Evolutionary conservation across 1,140 invertebrate species (phyloP).

Genomic region (Bilobella aurantiaca): DNA sequence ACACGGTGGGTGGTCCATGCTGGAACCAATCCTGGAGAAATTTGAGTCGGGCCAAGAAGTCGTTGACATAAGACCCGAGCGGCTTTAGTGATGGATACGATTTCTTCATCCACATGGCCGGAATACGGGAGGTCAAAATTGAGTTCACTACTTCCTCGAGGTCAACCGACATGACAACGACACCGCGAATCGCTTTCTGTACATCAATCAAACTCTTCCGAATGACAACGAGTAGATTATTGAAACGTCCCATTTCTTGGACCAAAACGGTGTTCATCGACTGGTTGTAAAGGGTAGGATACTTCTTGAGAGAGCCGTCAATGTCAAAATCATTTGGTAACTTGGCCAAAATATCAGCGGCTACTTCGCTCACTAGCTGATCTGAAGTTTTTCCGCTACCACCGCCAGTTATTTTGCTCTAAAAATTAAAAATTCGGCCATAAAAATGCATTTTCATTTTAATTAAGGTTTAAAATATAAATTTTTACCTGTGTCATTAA

Average conservation of each 20-base stretch:
- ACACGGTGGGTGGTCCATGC: slow-evolving; percentile 64
- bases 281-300: slow-evolving; percentile 69
- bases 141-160: slow-evolving; percentile 76
- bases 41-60: slow-evolving; percentile 68
- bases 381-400: slow-evolving; percentile 51
- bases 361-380: slow-evolving; percentile 57
- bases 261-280: slow-evolving; percentile 87
- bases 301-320: slow-evolving; percentile 54
- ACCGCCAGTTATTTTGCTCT: slow-evolving; percentile 39
- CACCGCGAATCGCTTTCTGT: slow-evolving; percentile 69
- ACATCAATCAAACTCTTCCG: slow-evolving; percentile 64
- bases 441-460: slow-evolving; percentile 10
- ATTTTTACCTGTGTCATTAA: slow-evolving; percentile 66
- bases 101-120: slow-evolving; percentile 65
- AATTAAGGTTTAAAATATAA: too few relatives aligned
- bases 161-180: slow-evolving; percentile 72
- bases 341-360: slow-evolving; percentile 57
- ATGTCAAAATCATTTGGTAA: slow-evolving; percentile 65
- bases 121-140: slow-evolving; percentile 72
- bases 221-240: slow-evolving; percentile 63
- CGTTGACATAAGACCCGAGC: slow-evolving; percentile 75
- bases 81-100: slow-evolving; percentile 91
- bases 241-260: slow-evolving; percentile 86
- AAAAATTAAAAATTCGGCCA: neutral
- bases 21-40: slow-evolving; percentile 77